Evolutionary conservation across 2,113 vertebrate genomes (phyloP), one percentile per base, ranked within the genome.

Genomic region (Rhea pennata): DNA sequence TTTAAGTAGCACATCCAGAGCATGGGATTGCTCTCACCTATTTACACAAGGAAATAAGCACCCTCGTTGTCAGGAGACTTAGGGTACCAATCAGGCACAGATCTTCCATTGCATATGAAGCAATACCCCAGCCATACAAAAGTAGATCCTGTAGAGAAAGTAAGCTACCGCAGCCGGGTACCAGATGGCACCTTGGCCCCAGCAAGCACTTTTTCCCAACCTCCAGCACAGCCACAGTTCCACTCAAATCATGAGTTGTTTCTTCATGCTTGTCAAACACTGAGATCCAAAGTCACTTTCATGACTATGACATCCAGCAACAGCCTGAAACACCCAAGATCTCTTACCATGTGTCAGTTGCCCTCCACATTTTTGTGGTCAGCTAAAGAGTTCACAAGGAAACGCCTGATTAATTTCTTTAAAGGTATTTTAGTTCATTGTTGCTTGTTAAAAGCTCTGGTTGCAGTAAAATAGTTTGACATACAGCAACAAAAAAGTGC

Each of bases 401-500:
- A 5, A 94, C 95, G 91, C 92, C 95, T 96, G 72, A 94, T 71
- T 95, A 94, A 96, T 66, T 96, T 96, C 93, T 95, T 97, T 97
- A 82, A 98, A 97, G 96, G 86, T 27, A 97, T 74, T 97, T 96
- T 95, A 96, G 97, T 98, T 98, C 90, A 96, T 92, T 94, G 95
- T 71, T 89, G 96, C 69, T 97, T 48, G 6, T 97, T 87, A 92
- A 98, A 97, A 98, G 97, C 96, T 97, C 58, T 93, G 92, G 87
- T 97, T 96, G 93, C 40, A 94, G 61, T 96, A 96, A 92, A 96
- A 73, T 22, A 93, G 39, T 93, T 96, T 90, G 87, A 97, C 95
- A 97, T 94, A 98, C 95, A 97, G 92, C 54, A 96, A 95, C 69
- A 98, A 93, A 58, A 97, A 97, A 17, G 6, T 81, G 97, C 82